These are phyloP conservation scores for Cacatua alba DNA, from an alignment of 2,113 vertebrate species.

Conservation along the genomic window DNA sequence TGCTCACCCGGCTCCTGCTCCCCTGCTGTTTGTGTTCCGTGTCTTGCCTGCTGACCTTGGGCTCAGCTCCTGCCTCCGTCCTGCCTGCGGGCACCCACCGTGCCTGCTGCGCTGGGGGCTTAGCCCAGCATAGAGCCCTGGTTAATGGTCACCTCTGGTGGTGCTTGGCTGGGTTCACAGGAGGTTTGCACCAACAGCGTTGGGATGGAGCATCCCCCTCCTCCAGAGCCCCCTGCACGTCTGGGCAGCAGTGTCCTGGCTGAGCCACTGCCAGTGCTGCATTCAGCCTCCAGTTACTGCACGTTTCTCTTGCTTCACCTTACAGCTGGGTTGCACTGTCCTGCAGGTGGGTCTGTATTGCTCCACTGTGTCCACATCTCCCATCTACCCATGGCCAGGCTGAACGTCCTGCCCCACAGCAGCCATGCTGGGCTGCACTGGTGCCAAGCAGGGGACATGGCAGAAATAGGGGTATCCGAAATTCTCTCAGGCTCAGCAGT, in stretches of 20 bases:
- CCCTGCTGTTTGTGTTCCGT: background rate
- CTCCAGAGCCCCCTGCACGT: background rate
- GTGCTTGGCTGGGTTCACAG: background rate
- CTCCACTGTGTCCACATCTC: background rate
- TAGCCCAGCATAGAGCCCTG: fast-evolving
- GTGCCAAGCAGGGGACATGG: background rate
- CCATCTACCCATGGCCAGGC: background rate
- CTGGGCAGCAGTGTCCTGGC: background rate
- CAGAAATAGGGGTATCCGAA: background rate
- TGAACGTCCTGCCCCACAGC: background rate
- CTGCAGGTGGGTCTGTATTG: background rate
- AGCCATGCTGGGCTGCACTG: background rate
- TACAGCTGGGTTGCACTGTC: background rate
- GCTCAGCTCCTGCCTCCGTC: background rate
- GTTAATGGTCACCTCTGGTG: background rate
- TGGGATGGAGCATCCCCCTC: background rate
- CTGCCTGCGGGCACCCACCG: background rate
- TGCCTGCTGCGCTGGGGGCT: fast-evolving
- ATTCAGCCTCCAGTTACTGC: fast-evolving
- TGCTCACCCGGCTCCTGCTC: fast-evolving
- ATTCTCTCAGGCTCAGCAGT: background rate
- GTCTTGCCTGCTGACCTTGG: fast-evolving
- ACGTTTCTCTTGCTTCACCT: fast-evolving
- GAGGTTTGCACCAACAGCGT: background rate
- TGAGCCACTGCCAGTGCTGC: fast-evolving